Base-by-base conservation (phyloP, 2,888 invertebrate genomes). In the Eutolmus rufibarbis region DNA sequence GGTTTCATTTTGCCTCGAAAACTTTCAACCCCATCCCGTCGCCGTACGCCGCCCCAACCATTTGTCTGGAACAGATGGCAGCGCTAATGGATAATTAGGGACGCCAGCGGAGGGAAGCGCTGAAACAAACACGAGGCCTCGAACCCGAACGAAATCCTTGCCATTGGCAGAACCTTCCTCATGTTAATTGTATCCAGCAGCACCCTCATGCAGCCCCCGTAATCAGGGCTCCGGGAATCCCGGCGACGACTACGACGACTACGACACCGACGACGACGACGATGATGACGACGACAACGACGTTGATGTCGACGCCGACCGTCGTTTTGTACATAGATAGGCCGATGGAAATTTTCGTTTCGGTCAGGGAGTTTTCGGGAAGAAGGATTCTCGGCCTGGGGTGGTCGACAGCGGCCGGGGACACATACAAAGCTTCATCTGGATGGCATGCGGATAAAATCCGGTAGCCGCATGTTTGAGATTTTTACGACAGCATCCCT, bases 11-110 rank as follows among this genome's bases (percentile, higher is more conserved):
- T 23, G 34, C 84, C 31, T 37, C 28, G 74, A n/a, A 46, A 86
- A 86, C 19, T 51, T 51, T 76, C 51, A 86, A 86, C 77, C 86
- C 86, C 86, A 86, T 86, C 74, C 77, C 76, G 56, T 37, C n/a
- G 43, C 16, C 51, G 74, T 76, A 40, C 76, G 51, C 77, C 86
- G 43, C n/a, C 77, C 86, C 77, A 77, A 51, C 46, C 86, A 77
- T 86, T 86, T 86, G 86, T 77, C 77, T 86, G 86, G 56, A 86
- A 86, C 86, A 86, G 86, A 86, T 86, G 86, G 86, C 34, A 76
- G 76, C 51, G 76, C 86, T 86, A 86, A 86, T 86, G 86, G 86
- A 86, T 86, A 86, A 86, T 86, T 86, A 86, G 77, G 74, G 74
- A 37, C 16, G 43, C 40, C 34, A 43, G 31, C 0, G 14, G 34